A percentile compares a stretch with the other conserved stretches of the same genome.
Conservation (phyloP, 1,140 invertebrate species). For the Bicyclus anynana region DNA sequence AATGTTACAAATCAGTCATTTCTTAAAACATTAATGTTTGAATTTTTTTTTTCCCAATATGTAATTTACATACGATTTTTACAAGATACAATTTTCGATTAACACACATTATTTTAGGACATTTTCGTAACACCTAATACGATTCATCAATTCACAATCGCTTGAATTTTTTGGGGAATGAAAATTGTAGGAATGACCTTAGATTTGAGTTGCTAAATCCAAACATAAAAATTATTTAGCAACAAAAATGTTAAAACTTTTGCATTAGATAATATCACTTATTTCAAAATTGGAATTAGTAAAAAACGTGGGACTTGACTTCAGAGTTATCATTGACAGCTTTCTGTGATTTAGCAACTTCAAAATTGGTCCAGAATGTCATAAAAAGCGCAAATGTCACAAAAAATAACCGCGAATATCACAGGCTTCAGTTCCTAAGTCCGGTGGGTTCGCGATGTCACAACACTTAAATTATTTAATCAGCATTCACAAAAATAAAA, state of each 20-base stretch:
- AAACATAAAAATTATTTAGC: not conserved
- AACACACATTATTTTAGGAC: conserved; percentile 7
- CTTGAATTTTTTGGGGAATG: conserved; percentile 3
- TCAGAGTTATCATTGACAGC: not conserved
- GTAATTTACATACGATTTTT: conserved; percentile 16
- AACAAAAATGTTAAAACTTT: no score
- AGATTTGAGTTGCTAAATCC: not conserved
- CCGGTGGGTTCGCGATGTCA: conserved; percentile 21
- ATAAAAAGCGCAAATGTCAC: conserved; percentile 9
- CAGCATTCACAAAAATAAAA: conserved; percentile 9
- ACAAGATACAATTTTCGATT: conserved; percentile 12
- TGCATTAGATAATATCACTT: no score
- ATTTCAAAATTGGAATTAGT: no score
- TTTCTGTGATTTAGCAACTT: conserved; percentile 3
- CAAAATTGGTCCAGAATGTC: not conserved
- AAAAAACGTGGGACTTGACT: no score
- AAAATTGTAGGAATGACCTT: not conserved
- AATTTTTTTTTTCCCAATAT: conserved; percentile 15
- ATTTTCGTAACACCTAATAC: conserved; percentile 7
- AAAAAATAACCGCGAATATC: conserved; percentile 11
- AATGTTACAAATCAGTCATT: conserved; percentile 67
- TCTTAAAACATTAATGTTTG: conserved; percentile 51
- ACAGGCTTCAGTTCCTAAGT: conserved; percentile 12
- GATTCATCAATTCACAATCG: not conserved
- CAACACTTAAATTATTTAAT: conserved; percentile 13